Conservation (phyloP, 35 echinoderm and acorn worm species). For the Apostichopus californicus region DNA sequence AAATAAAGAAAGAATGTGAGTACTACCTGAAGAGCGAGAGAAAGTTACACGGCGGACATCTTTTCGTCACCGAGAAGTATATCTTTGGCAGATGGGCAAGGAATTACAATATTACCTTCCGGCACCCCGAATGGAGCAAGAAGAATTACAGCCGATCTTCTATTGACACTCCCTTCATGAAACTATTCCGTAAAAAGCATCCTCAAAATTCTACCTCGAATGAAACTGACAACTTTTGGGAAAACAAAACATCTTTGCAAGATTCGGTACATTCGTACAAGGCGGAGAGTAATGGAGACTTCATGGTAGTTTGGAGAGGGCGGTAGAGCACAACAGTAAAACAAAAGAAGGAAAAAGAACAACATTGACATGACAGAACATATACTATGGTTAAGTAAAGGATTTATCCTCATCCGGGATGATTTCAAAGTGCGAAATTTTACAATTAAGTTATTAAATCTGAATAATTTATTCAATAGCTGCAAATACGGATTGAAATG, state of each 20-base stretch:
- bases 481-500: too few relatives aligned
- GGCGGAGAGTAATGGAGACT: background rate
- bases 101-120: slow-evolving; percentile 72
- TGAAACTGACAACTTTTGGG: background rate
- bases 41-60: slow-evolving; percentile 75
- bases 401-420: too few relatives aligned
- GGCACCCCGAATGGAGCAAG: slow-evolving; percentile 65
- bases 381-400: too few relatives aligned
- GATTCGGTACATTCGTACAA: background rate
- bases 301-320: slow-evolving; percentile 10
- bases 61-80: slow-evolving; percentile 89
- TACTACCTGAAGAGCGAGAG: slow-evolving; percentile 86
- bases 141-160: slow-evolving; percentile 60
- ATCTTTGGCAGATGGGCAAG: slow-evolving; percentile 90
- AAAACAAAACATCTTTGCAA: background rate
- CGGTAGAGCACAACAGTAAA: background rate
- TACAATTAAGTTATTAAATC: too few relatives aligned
- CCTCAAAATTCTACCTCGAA: background rate
- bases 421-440: too few relatives aligned
- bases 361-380: too few relatives aligned
- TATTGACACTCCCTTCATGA: slow-evolving; percentile 86
- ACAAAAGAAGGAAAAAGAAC: too few relatives aligned
- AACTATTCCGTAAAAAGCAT: slow-evolving; percentile 66
- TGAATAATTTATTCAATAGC: too few relatives aligned
- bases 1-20: slow-evolving; percentile 67